Conservation (phyloP, 2,888 invertebrate species). For the Drosophila ezoana region DNA sequence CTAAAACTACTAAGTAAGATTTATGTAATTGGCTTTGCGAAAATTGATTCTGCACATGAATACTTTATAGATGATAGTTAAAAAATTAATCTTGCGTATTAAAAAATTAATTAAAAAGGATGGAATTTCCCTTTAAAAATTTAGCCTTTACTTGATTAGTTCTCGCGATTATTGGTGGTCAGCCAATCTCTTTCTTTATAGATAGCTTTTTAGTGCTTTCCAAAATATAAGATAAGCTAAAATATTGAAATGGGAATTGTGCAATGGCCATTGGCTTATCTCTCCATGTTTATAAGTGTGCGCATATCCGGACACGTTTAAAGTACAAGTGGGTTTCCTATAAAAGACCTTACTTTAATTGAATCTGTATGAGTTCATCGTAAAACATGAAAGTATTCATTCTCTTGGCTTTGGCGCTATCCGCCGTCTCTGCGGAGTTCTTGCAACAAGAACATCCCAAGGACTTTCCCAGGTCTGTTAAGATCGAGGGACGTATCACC, state of each 20-base stretch:
- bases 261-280: constrained; percentile 2
- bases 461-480: constrained; percentile 7
- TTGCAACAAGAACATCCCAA: constrained; percentile 29
- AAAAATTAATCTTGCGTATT: not conserved
- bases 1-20: too few relatives aligned
- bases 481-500: constrained; percentile 58
- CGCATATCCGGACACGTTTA: not conserved
- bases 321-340: not conserved
- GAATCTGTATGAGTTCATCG: too few relatives aligned
- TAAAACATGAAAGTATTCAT: too few relatives aligned
- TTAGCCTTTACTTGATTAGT: not conserved
- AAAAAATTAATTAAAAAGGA: constrained; percentile 6
- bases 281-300: not conserved
- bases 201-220: constrained; percentile 17
- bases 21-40: not conserved
- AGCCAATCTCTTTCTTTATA: constrained; percentile 1
- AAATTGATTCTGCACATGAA: not conserved
- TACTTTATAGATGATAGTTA: not conserved
- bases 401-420: too few relatives aligned
- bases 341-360: constrained; percentile 7
- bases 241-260: not conserved
- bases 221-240: constrained; percentile 3
- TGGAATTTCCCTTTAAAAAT: constrained; percentile 3
- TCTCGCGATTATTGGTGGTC: not conserved
- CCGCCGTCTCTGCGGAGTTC: constrained; percentile 25